phyloP scores from a whole-genome alignment of 1,140 invertebrate genomes.

The Lepidurus packardi region DNA sequence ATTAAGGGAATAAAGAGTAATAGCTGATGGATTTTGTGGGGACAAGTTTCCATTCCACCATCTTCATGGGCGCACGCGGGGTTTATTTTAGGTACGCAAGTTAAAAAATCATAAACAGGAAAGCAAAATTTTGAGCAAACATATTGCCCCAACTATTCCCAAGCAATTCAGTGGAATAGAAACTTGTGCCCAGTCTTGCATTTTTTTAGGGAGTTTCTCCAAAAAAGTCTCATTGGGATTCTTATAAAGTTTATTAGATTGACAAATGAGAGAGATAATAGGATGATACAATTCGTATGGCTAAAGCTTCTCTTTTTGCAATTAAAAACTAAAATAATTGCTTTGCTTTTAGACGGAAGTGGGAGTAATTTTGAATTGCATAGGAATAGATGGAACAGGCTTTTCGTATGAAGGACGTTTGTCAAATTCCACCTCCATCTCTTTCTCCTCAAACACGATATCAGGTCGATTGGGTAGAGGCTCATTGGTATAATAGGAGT shows the following conservation, averaged over 20 bases:
- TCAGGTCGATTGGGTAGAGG: constrained; percentile 66
- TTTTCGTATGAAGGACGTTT: background rate
- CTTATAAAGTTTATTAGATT: too few species aligned
- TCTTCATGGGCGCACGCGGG: too few species aligned
- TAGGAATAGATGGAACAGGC: background rate
- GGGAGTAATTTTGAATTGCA: background rate
- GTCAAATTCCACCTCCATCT: constrained; percentile 59
- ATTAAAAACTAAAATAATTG: background rate
- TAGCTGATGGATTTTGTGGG: background rate
- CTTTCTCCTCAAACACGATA: constrained; percentile 70
- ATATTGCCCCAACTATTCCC: background rate
- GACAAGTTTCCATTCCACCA: constrained; percentile 5
- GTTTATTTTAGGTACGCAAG: too few species aligned
- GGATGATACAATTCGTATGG: background rate
- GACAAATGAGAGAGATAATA: background rate
- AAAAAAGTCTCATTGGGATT: too few species aligned
- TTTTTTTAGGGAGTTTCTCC: background rate
- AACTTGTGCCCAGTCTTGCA: background rate
- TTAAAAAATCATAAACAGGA: too few species aligned
- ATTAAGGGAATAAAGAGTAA: background rate
- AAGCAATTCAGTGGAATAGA: constrained; percentile 16
- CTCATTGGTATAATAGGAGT: constrained; percentile 72
- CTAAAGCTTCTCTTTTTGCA: background rate
- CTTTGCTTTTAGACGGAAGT: background rate
- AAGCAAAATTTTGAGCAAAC: background rate